Percentiles rank a stretch among this genome's conserved stretches.
Conservation (phyloP, 2,797 vertebrate genomes). For the Sardinella longiceps region DNA sequence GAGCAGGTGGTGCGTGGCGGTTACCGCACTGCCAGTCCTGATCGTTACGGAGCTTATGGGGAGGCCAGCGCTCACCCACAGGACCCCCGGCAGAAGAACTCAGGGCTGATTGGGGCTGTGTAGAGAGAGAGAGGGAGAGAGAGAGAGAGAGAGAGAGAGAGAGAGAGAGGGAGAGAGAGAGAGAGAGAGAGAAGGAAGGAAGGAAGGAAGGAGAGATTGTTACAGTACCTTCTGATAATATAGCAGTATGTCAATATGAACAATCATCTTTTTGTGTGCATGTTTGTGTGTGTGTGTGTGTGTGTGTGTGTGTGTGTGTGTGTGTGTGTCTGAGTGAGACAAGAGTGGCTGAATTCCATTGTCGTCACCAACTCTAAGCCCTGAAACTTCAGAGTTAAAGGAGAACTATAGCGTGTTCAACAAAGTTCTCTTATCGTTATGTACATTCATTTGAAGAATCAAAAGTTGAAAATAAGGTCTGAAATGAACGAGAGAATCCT, state of each 20-base stretch:
- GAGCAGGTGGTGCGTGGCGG: background rate
- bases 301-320: background rate
- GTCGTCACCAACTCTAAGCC: too few relatives aligned
- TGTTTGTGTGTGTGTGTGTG: background rate
- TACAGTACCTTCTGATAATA: background rate
- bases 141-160: background rate
- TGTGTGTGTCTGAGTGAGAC: too few relatives aligned
- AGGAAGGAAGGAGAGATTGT: background rate
- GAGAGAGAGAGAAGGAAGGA: background rate
- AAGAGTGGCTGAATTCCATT: too few relatives aligned
- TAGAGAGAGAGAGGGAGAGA: background rate
- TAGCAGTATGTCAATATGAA: background rate
- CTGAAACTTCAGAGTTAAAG: too few relatives aligned
- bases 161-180: background rate
- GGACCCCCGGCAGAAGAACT: constrained; percentile 74
- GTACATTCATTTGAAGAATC: too few relatives aligned
- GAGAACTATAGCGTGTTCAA: too few relatives aligned
- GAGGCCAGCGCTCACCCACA: constrained; percentile 62
- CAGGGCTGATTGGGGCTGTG: constrained; percentile 28
- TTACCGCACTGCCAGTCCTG: constrained; percentile 59
- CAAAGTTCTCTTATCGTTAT: too few relatives aligned
- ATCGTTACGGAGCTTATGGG: constrained; percentile 72
- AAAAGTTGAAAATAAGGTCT: too few relatives aligned
- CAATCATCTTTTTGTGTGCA: background rate
- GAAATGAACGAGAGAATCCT: too few relatives aligned